Conservation (phyloP, 1,140 invertebrate genomes). For the Papilio polytes region DNA sequence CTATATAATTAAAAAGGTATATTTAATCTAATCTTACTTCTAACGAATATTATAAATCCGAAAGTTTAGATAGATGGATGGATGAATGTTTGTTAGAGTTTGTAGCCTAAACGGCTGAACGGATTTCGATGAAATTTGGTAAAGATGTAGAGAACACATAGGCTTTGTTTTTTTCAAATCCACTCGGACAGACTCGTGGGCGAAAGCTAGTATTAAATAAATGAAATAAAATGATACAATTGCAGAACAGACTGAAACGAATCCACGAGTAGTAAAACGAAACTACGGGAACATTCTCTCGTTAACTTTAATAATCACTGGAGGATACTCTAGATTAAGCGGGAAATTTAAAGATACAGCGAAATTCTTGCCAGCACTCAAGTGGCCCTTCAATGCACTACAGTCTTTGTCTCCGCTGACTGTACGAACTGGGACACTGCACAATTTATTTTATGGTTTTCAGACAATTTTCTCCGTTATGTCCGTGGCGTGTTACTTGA, state of each 20-base stretch:
- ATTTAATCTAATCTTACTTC: too few species aligned
- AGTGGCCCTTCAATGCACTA: slow-evolving; percentile 54
- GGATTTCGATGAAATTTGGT: too few species aligned
- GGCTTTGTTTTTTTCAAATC: too few species aligned
- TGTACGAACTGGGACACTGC: slow-evolving; percentile 46
- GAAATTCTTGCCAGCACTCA: slow-evolving; percentile 64
- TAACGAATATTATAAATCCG: too few species aligned
- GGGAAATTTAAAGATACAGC: slow-evolving; percentile 71
- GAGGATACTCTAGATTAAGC: slow-evolving; percentile 59
- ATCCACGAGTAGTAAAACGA: slow-evolving; percentile 31
- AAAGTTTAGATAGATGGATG: too few species aligned
- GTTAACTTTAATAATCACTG: slow-evolving; percentile 63
- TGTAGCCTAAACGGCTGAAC: too few species aligned
- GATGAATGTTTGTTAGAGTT: too few species aligned
- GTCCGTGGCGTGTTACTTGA: slow-evolving; percentile 29
- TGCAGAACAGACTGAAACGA: slow-evolving; percentile 42
- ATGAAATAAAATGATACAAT: slow-evolving; percentile 13
- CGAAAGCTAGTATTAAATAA: neutral
- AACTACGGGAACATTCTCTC: slow-evolving; percentile 42
- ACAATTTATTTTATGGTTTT: slow-evolving; percentile 55
- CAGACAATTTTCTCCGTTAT: slow-evolving; percentile 22
- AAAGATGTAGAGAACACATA: too few species aligned
- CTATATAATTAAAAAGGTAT: too few species aligned
- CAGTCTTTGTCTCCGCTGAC: slow-evolving; percentile 48
- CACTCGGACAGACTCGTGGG: too few species aligned